These are phyloP conservation scores for Syrrhaptes paradoxus DNA, from an alignment of 2,113 vertebrate genomes.

Conservation along the genomic window DNA sequence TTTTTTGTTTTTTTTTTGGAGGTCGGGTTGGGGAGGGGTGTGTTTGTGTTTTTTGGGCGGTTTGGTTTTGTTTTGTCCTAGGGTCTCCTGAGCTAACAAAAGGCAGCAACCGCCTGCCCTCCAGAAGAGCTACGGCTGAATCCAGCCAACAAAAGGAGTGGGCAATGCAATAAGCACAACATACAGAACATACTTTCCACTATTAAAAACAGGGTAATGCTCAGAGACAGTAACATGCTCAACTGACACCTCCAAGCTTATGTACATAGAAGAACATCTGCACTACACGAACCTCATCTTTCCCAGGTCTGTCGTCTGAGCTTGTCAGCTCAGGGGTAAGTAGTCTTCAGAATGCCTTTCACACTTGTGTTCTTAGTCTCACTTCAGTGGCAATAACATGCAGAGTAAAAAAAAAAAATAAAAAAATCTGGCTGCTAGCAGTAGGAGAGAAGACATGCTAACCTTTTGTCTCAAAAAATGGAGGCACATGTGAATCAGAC, in stretches of 20 bases:
- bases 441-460: not conserved
- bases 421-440: not conserved
- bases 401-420: not conserved
- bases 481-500: rapidly evolving
- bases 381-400: not conserved
- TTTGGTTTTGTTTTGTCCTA: not conserved
- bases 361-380: not conserved
- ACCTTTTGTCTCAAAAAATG: not conserved
- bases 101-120: not conserved
- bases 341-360: not conserved
- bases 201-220: not conserved
- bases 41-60: not conserved
- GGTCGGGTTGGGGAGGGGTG: too few relatives aligned
- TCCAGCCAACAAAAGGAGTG: not conserved
- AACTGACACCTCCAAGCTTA: not conserved
- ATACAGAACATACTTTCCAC: not conserved
- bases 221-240: not conserved
- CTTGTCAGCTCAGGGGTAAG: not conserved
- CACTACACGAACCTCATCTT: not conserved
- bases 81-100: not conserved
- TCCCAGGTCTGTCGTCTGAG: not conserved
- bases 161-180: not conserved
- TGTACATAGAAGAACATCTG: not conserved
- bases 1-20: not conserved
- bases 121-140: not conserved